These are phyloP conservation scores for Megastigmus dorsalis DNA, from an alignment of 2,888 invertebrate genomes.

Conservation along the genomic window DNA sequence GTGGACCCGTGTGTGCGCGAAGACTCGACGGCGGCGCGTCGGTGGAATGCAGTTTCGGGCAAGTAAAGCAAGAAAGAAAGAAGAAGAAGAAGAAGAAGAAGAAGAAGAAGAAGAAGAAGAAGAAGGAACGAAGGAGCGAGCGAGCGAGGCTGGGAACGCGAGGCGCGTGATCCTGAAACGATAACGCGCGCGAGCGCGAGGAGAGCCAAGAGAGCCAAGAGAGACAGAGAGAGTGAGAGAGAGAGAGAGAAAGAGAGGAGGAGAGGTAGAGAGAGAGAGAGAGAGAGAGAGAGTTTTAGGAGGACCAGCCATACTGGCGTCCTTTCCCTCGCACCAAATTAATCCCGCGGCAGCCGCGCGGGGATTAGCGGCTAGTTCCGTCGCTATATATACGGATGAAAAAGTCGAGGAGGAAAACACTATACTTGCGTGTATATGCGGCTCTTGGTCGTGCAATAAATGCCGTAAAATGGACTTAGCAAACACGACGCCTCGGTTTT, in stretches of 20 bases:
- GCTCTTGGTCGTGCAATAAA: slow-evolving; percentile 37
- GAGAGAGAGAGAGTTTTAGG: neutral
- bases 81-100: too few relatives aligned
- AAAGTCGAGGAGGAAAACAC: slow-evolving; percentile 17
- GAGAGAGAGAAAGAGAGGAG: neutral
- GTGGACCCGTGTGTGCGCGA: neutral
- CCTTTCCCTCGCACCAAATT: slow-evolving; percentile 53
- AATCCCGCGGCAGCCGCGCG: slow-evolving; percentile 41
- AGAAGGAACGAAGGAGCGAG: slow-evolving; percentile 22
- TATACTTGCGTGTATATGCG: neutral
- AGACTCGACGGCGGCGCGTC: slow-evolving; percentile 15
- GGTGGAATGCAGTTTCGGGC: slow-evolving; percentile 53
- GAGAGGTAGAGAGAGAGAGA: slow-evolving; percentile 6
- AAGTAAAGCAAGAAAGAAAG: slow-evolving; percentile 43
- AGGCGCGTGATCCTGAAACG: slow-evolving; percentile 62
- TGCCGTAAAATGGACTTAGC: slow-evolving; percentile 30
- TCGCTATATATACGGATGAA: slow-evolving; percentile 4
- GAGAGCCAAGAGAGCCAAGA: too few relatives aligned
- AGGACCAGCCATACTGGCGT: slow-evolving; percentile 14
- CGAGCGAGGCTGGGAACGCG: slow-evolving; percentile 58
- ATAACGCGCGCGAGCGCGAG: slow-evolving; percentile 59
- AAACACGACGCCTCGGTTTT: slow-evolving; percentile 1
- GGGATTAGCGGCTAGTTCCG: slow-evolving; percentile 22
- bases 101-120: slow-evolving; percentile 24
- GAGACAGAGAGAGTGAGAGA: neutral